These are phyloP conservation scores for Scaptomyza caliginosa DNA, from an alignment of 2,888 invertebrate species.

Conservation along the genomic window DNA sequence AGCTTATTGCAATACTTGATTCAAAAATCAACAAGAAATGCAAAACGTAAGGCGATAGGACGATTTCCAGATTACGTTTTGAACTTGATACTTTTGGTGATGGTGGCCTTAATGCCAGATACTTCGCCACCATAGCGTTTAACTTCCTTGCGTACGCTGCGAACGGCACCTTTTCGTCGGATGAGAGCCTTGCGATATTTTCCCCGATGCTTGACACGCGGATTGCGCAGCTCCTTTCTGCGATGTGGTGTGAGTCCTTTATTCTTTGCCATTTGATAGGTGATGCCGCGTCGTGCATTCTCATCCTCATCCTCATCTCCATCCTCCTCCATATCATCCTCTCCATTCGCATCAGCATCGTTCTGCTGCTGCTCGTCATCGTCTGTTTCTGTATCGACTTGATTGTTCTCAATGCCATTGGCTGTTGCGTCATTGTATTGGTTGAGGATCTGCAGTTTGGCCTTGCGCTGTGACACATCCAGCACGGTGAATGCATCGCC, in stretches of 20 bases:
- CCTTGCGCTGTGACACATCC: conserved; percentile 51
- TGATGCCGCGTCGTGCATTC: conserved; percentile 90
- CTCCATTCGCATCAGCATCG: conserved; percentile 81
- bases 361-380: conserved; percentile 41
- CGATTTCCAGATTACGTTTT: conserved; percentile 85
- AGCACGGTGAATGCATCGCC: conserved; percentile 76
- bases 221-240: conserved; percentile 96
- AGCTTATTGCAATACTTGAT: neutral
- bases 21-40: neutral
- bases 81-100: conserved; percentile 95
- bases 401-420: neutral
- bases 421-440: conserved; percentile 28
- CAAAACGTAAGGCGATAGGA: neutral
- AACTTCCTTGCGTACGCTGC: conserved; percentile 92
- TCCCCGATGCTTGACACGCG: conserved; percentile 96
- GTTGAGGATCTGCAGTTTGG: conserved; percentile 63
- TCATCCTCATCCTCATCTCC: conserved; percentile 82
- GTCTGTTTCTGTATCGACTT: neutral
- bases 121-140: conserved; percentile 95
- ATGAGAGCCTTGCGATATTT: conserved; percentile 97
- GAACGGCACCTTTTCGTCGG: conserved; percentile 95
- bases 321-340: conserved; percentile 81
- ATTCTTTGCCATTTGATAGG: conserved; percentile 97
- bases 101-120: conserved; percentile 95
- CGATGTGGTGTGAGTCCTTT: conserved; percentile 96